Conservation (phyloP, 2,797 vertebrate species). For the Synaphobranchus kaupii region DNA sequence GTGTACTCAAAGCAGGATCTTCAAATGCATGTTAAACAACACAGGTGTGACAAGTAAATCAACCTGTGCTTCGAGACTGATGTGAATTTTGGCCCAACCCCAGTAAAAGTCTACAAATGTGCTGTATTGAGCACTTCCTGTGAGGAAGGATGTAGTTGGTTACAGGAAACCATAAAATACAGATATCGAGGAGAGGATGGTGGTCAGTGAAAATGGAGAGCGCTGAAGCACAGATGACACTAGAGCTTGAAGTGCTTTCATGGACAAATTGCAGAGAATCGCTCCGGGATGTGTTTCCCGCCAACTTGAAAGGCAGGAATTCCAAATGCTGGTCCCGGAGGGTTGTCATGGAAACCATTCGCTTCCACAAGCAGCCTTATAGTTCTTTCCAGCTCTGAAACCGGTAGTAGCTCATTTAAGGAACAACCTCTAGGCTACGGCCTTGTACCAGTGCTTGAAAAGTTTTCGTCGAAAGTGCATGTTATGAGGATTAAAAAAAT, state of each 20-base stretch:
- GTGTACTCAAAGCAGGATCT: not conserved
- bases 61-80: not conserved
- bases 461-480: not conserved
- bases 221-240: not conserved
- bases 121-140: slow-evolving; percentile 24
- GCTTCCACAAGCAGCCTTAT: not conserved
- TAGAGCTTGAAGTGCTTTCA: not conserved
- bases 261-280: not conserved
- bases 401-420: not conserved
- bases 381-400: not conserved
- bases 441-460: not conserved
- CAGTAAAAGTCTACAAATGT: not conserved
- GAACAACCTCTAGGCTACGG: not conserved
- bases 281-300: not conserved
- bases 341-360: not conserved
- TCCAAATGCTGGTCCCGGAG: not conserved
- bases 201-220: not conserved
- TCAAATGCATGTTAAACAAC: not conserved
- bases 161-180: slow-evolving; percentile 1
- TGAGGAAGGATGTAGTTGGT: slow-evolving; percentile 17
- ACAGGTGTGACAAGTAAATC: slow-evolving; percentile 33
- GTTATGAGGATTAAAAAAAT: too few species aligned
- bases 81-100: not conserved
- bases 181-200: too few species aligned
- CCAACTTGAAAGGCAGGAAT: not conserved